Percentiles rank a stretch among this genome's conserved stretches.
phyloP scores from a whole-genome alignment of 2,888 invertebrate species.

The Escarpia spicata region DNA sequence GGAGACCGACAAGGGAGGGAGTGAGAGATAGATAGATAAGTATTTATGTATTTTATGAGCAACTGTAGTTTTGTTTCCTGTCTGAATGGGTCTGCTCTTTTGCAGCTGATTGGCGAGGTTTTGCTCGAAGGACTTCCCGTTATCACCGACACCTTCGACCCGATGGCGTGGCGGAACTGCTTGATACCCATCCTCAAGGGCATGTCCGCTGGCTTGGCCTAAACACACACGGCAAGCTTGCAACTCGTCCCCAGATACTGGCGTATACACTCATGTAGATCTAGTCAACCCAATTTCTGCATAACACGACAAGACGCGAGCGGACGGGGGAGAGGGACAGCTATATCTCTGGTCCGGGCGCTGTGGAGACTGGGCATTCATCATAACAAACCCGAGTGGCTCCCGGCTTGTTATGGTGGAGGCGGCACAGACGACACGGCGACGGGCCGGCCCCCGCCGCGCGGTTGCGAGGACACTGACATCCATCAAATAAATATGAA shows the following conservation, averaged over 20 bases:
- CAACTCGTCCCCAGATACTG: not conserved
- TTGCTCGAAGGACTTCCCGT: not conserved
- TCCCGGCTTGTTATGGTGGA: conserved; percentile 16
- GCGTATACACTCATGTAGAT: not conserved
- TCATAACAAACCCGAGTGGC: conserved; percentile 16
- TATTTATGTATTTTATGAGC: too few species aligned
- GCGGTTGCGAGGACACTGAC: not conserved
- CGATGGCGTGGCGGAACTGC: conserved; percentile 19
- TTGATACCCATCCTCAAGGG: not conserved
- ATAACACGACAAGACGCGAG: not conserved
- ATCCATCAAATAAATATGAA: not conserved
- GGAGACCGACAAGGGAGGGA: not conserved
- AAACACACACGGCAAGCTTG: not conserved
- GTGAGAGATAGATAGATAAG: too few species aligned
- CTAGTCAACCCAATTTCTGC: not conserved
- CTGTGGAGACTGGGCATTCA: not conserved
- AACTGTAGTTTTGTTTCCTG: not conserved
- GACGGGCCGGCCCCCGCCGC: not conserved
- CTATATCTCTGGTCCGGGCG: not conserved
- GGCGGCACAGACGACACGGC: not conserved
- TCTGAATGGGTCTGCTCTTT: not conserved
- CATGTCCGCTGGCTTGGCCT: not conserved
- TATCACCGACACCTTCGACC: conserved; percentile 23
- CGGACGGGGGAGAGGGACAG: not conserved
- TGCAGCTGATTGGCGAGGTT: not conserved